A percentile compares a stretch with the other conserved stretches of the same genome.
These are phyloP conservation scores for Montipora sp. DNA, from an alignment of 64 coral and sea anemone species.

Conservation along the genomic window DNA sequence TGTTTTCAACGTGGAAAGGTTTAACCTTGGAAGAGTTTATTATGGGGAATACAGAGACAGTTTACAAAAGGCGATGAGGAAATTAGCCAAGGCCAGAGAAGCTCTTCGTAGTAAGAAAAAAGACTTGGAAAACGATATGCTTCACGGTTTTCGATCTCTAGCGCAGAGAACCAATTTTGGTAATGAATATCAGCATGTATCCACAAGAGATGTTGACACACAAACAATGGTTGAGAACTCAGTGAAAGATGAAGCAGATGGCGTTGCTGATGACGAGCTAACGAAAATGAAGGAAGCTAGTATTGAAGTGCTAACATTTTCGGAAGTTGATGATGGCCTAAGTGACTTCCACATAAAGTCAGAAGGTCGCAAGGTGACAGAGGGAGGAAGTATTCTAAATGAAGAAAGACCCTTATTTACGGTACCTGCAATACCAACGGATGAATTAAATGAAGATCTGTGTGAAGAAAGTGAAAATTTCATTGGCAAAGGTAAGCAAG, in stretches of 20 bases:
- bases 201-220: slow-evolving; percentile 9
- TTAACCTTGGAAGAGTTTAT: slow-evolving; percentile 85
- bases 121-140: slow-evolving; percentile 64
- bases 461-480: background rate
- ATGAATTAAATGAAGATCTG: background rate
- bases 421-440: background rate
- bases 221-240: slow-evolving; percentile 1
- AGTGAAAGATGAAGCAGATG: background rate
- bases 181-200: background rate
- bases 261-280: background rate
- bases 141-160: slow-evolving; percentile 50
- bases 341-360: background rate
- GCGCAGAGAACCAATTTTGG: slow-evolving; percentile 75
- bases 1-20: slow-evolving; percentile 80
- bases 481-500: background rate
- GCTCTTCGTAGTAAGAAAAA: slow-evolving; percentile 35
- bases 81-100: slow-evolving; percentile 64
- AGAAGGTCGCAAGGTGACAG: background rate
- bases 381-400: background rate
- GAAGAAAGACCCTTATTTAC: background rate
- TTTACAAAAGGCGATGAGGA: slow-evolving; percentile 58
- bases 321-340: background rate
- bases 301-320: background rate
- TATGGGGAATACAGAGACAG: slow-evolving; percentile 85
- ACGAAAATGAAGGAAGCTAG: background rate